These are phyloP conservation scores for Cladorhizidae sp. DNA, from an alignment of 37 sponge, comb jelly and placozoan species.

Conservation along the genomic window DNA sequence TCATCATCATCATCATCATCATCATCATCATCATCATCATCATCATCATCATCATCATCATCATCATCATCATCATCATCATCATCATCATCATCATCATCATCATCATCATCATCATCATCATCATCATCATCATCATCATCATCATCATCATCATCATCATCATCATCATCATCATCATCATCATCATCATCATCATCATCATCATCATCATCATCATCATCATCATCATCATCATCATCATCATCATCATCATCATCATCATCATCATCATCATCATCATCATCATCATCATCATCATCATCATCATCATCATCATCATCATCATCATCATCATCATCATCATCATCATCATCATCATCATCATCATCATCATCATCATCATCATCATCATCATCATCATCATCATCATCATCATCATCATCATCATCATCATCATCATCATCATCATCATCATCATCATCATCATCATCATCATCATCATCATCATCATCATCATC, in stretches of 20 bases:
- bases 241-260: constrained; percentile 4
- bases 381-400: background rate
- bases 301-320: background rate
- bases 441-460: constrained; percentile 2
- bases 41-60: too few relatives aligned
- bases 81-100: too few relatives aligned
- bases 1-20: background rate
- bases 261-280: background rate
- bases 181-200: background rate
- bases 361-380: constrained; percentile 2
- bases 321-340: background rate
- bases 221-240: background rate
- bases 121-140: background rate
- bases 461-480: constrained; percentile 4
- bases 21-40: too few relatives aligned
- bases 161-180: background rate
- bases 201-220: background rate
- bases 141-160: background rate
- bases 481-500: constrained; percentile 4
- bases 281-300: background rate
- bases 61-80: too few relatives aligned
- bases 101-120: too few relatives aligned
- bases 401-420: constrained; percentile 4
- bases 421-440: background rate
- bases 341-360: background rate